Conservation (phyloP, 2,888 invertebrate species). For the Pyrrhosoma nymphula region DNA sequence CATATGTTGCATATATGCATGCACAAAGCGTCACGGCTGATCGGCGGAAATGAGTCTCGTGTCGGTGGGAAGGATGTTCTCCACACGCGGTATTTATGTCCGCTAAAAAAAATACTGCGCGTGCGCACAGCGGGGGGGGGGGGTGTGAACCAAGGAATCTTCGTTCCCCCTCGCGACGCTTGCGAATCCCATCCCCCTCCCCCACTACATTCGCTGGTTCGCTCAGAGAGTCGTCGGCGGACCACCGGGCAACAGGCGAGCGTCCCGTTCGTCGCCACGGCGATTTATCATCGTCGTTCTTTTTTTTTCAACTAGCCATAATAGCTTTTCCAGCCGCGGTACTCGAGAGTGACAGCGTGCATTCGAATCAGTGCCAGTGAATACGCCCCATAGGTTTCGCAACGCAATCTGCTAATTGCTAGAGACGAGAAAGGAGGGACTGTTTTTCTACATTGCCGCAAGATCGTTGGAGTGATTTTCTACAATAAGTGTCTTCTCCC, state of each 20-base stretch:
- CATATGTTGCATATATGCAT: background rate
- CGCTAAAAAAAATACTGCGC: background rate
- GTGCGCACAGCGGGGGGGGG: background rate
- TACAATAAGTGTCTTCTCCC: background rate
- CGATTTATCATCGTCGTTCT: conserved; percentile 15
- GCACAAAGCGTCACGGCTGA: background rate
- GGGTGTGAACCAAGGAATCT: background rate
- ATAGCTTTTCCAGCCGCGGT: background rate
- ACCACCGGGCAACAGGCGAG: background rate
- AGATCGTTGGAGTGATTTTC: background rate
- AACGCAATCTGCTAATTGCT: background rate
- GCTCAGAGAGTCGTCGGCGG: background rate
- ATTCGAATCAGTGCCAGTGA: background rate
- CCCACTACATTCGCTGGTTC: background rate
- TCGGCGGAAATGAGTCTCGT: background rate
- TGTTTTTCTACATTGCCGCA: background rate
- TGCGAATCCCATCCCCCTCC: background rate
- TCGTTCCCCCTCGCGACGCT: background rate
- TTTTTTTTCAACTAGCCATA: background rate
- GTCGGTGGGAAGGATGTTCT: background rate
- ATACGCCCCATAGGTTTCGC: background rate
- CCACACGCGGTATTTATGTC: conserved; percentile 6
- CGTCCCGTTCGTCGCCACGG: conserved; percentile 14
- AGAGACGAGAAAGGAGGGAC: background rate
- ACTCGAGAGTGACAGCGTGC: background rate